These are phyloP conservation scores for Penelope pileata DNA, from an alignment of 2,113 vertebrate species.

Conservation along the genomic window DNA sequence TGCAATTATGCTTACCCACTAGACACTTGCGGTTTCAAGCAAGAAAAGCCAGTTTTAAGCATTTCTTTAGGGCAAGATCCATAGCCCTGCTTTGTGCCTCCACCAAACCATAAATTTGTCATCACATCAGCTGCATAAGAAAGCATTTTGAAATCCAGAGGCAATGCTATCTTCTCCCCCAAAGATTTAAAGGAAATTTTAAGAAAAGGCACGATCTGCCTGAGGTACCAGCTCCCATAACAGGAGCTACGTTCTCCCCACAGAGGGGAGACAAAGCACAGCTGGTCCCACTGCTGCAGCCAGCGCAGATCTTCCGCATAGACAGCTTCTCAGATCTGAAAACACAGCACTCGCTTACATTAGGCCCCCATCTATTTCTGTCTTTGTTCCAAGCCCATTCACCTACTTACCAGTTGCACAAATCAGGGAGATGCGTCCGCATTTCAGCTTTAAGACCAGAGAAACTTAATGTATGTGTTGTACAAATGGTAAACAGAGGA, in stretches of 20 bases:
- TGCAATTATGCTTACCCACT: neutral
- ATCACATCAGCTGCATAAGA: neutral
- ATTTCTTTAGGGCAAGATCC: neutral
- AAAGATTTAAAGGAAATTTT: neutral
- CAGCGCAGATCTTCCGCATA: neutral
- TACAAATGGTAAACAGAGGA: neutral
- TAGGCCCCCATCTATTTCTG: neutral
- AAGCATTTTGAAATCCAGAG: neutral
- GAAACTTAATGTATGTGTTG: neutral
- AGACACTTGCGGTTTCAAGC: neutral
- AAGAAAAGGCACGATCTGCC: neutral
- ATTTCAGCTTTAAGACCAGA: neutral
- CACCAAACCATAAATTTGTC: neutral
- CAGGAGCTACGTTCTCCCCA: neutral
- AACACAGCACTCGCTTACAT: neutral
- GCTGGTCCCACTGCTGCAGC: neutral
- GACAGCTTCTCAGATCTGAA: neutral
- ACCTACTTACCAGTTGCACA: neutral
- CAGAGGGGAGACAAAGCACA: neutral
- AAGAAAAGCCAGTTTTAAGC: neutral
- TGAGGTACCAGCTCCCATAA: neutral
- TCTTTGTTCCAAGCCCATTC: neutral
- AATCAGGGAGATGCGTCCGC: neutral
- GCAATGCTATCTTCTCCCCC: fast-evolving
- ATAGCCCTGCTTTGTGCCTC: neutral